Evolutionary conservation across 2,113 vertebrate genomes (phyloP), one percentile per base, ranked within the genome.

Genomic region (Periophthalmodon schlosseri): DNA sequence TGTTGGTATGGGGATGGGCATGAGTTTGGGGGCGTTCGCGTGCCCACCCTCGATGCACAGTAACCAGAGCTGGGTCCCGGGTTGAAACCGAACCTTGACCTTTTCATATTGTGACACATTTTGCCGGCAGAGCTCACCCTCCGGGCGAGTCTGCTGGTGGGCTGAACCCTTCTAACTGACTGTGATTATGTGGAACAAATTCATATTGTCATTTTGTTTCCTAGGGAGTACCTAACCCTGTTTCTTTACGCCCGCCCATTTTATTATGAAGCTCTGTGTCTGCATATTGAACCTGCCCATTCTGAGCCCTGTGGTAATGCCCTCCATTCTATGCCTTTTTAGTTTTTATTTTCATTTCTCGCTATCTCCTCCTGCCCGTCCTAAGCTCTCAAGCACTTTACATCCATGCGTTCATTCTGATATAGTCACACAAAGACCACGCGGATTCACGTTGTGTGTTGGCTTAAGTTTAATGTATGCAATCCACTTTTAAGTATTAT

Each of bases 1-100:
- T 1, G 94, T 97, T 79, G 95, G 95, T 56, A 95, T 95, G 0
- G 95, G 96, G 47, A 94, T 97, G 87, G 95, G 95, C 65, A 92
- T 96, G 89, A 95, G 94, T 1, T 91, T 97, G 91, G 95, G 95
- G 3, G 84, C 78, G 0, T 93, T 95, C 80, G 91, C 93, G 0
- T 93, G 93, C 70, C 94, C 93, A 24, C 92, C 93, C 0, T 93
- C 96, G 76, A 93, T 95, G 86, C 92, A 94, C 72, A 95, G 93
- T 63, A 96, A 96, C 92, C 97, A 97, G 94, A 97, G 95, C 88
- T 99, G 97, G 97, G 97, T 99, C 89, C 97, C 96, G 0, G 97
- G 93, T 69, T 94, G 85, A 93, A 85, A 68, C 46, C 10, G 50
- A 1, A 36, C 74, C 70, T 24, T 12, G 66, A 71, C 73, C 77